These are phyloP conservation scores for Drosophila prosaltans DNA, from an alignment of 1,140 invertebrate species.

Conservation along the genomic window DNA sequence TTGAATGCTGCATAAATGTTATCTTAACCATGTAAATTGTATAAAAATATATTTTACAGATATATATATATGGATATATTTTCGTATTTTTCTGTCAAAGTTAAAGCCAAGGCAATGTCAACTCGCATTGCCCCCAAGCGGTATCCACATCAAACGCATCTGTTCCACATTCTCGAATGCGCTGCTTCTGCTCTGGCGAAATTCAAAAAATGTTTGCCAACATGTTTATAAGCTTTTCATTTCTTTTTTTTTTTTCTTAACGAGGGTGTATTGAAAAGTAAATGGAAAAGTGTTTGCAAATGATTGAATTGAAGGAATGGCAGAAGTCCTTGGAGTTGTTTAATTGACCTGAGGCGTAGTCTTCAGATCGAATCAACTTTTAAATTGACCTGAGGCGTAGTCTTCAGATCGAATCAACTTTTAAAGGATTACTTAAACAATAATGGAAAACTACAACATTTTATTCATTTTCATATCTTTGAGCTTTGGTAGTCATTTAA, in stretches of 20 bases:
- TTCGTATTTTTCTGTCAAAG: neutral
- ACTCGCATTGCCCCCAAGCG: conserved; percentile 1
- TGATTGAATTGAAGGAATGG: too few relatives aligned
- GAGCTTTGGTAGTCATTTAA: too few relatives aligned
- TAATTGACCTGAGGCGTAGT: too few relatives aligned
- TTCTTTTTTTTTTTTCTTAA: neutral
- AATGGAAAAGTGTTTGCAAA: too few relatives aligned
- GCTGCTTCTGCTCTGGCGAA: neutral
- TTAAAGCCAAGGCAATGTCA: conserved; percentile 7
- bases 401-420: too few relatives aligned
- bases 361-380: too few relatives aligned
- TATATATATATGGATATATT: neutral
- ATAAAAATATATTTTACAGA: neutral
- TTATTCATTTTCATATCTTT: too few relatives aligned
- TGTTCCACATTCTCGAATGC: neutral
- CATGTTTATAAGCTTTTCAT: conserved; percentile 60
- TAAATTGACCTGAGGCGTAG: too few relatives aligned
- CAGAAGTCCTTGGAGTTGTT: too few relatives aligned
- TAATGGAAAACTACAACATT: too few relatives aligned
- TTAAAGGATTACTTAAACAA: too few relatives aligned
- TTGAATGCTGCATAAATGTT: too few relatives aligned
- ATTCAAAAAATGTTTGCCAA: conserved; percentile 62
- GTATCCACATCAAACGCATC: conserved; percentile 10
- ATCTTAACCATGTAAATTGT: neutral
- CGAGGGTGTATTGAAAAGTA: neutral